These are phyloP conservation scores for Dryadula phaetusa DNA, from an alignment of 2,888 invertebrate genomes.

Conservation along the genomic window DNA sequence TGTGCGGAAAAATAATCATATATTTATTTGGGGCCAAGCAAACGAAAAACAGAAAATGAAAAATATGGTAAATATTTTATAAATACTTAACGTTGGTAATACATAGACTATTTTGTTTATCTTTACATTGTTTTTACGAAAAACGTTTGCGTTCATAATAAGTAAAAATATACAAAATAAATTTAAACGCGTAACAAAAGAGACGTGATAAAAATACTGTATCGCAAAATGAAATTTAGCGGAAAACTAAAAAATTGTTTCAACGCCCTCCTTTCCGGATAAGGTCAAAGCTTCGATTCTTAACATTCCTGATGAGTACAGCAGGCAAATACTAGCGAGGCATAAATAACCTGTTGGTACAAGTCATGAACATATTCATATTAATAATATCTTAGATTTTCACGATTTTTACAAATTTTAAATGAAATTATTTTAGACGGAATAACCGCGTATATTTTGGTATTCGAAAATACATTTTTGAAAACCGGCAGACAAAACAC, in stretches of 20 bases:
- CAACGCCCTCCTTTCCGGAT: constrained; percentile 33
- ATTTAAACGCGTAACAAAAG: constrained; percentile 1
- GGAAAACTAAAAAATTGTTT: constrained; percentile 40
- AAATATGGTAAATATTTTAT: neutral
- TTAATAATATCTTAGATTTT: no score
- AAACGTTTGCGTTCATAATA: neutral
- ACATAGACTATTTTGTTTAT: neutral
- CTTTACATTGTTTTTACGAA: neutral
- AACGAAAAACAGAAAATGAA: neutral
- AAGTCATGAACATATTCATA: constrained; percentile 46
- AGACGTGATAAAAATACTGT: constrained; percentile 28
- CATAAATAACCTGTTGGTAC: constrained; percentile 57
- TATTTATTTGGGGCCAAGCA: neutral
- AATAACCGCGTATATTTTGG: no score
- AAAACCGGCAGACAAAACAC: no score
- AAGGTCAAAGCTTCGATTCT: constrained; percentile 64
- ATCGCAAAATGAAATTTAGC: constrained; percentile 37
- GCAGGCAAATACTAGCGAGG: constrained; percentile 62
- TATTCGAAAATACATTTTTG: no score
- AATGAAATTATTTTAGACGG: no score
- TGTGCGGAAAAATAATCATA: no score
- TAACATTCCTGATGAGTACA: constrained; percentile 63
- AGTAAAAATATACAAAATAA: constrained; percentile 5
- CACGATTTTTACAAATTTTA: no score
- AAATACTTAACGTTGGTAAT: neutral